Evolutionary conservation across 2,888 invertebrate species (phyloP).

Genomic region (Gortyna flavago): DNA sequence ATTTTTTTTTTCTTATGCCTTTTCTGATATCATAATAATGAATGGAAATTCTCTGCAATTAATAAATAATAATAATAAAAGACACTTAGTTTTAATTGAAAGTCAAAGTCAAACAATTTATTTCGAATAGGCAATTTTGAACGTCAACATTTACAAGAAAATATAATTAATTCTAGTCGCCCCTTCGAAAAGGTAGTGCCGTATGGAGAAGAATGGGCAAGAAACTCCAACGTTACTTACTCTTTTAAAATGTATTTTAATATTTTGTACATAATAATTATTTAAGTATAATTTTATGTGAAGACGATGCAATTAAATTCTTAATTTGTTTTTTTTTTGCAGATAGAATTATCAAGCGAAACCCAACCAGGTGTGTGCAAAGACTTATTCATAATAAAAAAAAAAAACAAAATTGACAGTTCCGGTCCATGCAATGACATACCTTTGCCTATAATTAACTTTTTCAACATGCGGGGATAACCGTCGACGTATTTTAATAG

Average conservation of each 20-base stretch:
- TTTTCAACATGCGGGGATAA: slow-evolving; percentile 31
- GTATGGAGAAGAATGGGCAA: neutral
- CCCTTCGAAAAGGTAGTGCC: neutral
- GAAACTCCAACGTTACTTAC: neutral
- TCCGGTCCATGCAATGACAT: slow-evolving; percentile 24
- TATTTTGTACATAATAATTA: neutral
- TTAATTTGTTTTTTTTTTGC: slow-evolving; percentile 2
- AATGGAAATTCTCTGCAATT: neutral
- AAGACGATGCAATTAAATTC: neutral
- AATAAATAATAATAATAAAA: too few relatives aligned
- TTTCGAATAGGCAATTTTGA: too few relatives aligned
- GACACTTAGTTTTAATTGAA: too few relatives aligned
- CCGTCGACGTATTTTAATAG: slow-evolving; percentile 15
- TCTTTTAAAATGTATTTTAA: neutral
- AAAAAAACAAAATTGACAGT: slow-evolving; percentile 27
- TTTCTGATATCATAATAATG: neutral
- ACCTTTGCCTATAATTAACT: slow-evolving; percentile 37
- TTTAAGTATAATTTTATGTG: neutral
- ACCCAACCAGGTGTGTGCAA: slow-evolving; percentile 15
- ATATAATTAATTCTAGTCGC: neutral
- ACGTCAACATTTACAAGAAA: neutral
- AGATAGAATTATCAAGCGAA: neutral
- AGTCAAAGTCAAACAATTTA: neutral
- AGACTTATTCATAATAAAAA: neutral
- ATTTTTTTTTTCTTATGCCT: too few relatives aligned